A percentile compares a stretch with the other conserved stretches of the same genome.
phyloP scores from a whole-genome alignment of 2,797 vertebrate species.

The Epinephelus awoara region DNA sequence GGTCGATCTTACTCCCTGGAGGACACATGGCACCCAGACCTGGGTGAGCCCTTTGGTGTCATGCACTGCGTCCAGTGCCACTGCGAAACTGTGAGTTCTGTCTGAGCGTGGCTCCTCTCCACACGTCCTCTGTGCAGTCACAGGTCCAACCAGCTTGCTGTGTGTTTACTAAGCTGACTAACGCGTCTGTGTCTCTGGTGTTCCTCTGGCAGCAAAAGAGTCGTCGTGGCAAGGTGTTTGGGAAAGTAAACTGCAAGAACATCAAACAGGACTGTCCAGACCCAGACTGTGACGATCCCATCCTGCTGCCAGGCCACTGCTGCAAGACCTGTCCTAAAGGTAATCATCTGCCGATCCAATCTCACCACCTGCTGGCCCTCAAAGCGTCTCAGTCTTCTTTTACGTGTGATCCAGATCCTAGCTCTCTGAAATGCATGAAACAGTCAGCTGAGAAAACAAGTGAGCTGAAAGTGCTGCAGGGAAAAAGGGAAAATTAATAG shows the following conservation, averaged over 20 bases:
- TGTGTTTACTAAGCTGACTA: neutral
- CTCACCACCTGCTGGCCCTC: neutral
- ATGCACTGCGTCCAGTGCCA: conserved; percentile 96
- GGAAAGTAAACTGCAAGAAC: conserved; percentile 96
- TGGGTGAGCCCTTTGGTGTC: conserved; percentile 96
- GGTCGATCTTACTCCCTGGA: conserved; percentile 92
- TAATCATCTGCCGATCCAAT: conserved; percentile 32
- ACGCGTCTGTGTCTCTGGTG: conserved; percentile 1
- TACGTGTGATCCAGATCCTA: neutral
- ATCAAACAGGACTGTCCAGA: conserved; percentile 94
- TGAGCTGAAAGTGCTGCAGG: neutral
- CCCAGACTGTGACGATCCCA: conserved; percentile 86
- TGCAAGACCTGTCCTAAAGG: conserved; percentile 91
- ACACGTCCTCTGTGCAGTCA: too few relatives aligned
- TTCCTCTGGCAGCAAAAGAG: conserved; percentile 87
- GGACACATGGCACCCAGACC: conserved; percentile 96
- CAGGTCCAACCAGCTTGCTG: neutral
- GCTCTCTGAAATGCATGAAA: neutral
- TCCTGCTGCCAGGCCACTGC: conserved; percentile 92
- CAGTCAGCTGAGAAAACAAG: conserved; percentile 31
- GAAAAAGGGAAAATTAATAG: neutral
- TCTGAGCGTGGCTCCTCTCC: neutral
- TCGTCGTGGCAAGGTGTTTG: conserved; percentile 89
- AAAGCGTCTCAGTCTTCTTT: neutral
- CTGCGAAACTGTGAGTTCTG: conserved; percentile 91